Percentiles rank a stretch among this genome's conserved stretches.
phyloP scores from a whole-genome alignment of 2,797 vertebrate species.

The Tenualosa thibaudeaui region DNA sequence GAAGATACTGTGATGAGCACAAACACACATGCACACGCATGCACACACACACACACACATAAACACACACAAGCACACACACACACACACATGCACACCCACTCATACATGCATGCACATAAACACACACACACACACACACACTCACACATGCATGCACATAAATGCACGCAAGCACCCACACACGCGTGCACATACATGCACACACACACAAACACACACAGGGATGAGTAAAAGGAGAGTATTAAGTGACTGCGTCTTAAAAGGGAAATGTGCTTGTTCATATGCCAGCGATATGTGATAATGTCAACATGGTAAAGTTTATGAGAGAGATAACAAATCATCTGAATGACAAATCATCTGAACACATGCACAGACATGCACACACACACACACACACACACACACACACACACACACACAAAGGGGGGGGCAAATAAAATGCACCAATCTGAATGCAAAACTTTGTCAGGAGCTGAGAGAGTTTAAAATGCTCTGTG shows the following conservation, averaged over 20 bases:
- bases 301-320: background rate
- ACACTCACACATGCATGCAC: background rate
- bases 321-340: background rate
- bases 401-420: background rate
- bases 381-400: background rate
- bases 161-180: background rate
- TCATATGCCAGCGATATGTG: background rate
- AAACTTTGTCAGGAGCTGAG: too few relatives aligned
- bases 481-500: too few relatives aligned
- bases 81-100: background rate
- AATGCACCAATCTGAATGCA: too few relatives aligned
- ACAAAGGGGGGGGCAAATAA: background rate
- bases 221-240: background rate
- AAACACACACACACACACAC: background rate
- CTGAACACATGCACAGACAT: background rate
- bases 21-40: constrained; percentile 25
- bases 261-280: background rate
- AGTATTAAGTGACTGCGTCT: background rate
- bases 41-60: background rate
- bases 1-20: background rate
- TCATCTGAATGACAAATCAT: background rate
- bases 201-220: background rate
- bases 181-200: background rate
- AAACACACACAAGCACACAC: too few relatives aligned
- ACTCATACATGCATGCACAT: background rate